phyloP scores from a whole-genome alignment of 2,888 invertebrate genomes.

The Epinotia bilunana region DNA sequence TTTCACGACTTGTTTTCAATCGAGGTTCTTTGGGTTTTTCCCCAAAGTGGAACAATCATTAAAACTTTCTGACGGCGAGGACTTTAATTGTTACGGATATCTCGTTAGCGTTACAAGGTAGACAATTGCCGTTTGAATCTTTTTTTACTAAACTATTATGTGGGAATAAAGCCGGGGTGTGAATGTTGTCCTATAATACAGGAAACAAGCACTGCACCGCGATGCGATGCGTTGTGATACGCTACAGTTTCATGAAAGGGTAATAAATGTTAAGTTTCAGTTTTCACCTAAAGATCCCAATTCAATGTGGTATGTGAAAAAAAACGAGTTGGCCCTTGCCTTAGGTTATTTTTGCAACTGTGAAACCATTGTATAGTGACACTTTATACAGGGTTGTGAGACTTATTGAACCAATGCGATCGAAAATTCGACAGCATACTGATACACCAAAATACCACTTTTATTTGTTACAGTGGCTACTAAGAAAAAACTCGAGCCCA shows the following conservation, averaged over 20 bases:
- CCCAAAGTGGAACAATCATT: conserved; percentile 70
- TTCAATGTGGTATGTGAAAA: neutral
- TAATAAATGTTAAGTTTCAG: neutral
- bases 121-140: conserved; percentile 52
- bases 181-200: neutral
- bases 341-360: no score
- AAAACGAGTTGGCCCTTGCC: no score
- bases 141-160: conserved; percentile 1
- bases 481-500: no score
- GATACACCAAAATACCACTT: no score
- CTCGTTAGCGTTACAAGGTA: conserved; percentile 64
- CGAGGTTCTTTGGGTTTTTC: conserved; percentile 56
- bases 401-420: no score
- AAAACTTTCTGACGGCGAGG: conserved; percentile 75
- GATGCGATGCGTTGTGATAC: no score
- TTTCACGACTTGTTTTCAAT: conserved; percentile 64
- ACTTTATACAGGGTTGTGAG: no score
- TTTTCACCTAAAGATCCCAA: neutral
- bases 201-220: neutral
- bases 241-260: neutral
- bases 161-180: neutral
- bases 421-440: no score
- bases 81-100: conserved; percentile 74
- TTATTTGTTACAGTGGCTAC: no score
- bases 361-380: no score